Evolutionary conservation across 2,797 vertebrate genomes (phyloP).

Genomic region (Melanogrammus aeglefinus): DNA sequence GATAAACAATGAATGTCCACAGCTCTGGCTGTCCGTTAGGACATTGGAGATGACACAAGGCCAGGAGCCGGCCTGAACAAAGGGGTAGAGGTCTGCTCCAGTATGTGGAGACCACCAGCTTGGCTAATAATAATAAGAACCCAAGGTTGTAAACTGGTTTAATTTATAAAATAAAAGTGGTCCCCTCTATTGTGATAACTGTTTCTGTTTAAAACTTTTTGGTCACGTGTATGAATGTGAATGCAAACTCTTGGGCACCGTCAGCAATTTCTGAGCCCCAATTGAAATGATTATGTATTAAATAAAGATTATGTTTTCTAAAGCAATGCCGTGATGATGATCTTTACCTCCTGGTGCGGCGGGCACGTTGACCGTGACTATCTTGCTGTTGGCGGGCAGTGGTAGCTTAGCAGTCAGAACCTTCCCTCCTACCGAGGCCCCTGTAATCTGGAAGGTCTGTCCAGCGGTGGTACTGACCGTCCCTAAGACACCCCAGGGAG

Average conservation of each 20-base stretch:
- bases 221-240: background rate
- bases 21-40: too few species aligned
- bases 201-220: background rate
- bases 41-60: background rate
- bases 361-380: constrained; percentile 95
- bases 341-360: constrained; percentile 92
- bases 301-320: background rate
- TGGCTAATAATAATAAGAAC: too few species aligned
- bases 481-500: constrained; percentile 50
- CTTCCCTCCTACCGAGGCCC: constrained; percentile 90
- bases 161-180: too few species aligned
- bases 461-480: constrained; percentile 85
- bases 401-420: constrained; percentile 93
- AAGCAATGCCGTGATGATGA: constrained; percentile 11
- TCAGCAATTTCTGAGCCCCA: background rate
- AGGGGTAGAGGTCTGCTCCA: background rate
- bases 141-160: too few species aligned
- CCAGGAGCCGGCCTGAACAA: background rate
- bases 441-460: constrained; percentile 95
- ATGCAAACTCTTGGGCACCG: background rate
- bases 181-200: background rate
- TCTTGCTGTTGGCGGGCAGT: constrained; percentile 97
- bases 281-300: background rate
- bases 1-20: too few species aligned
- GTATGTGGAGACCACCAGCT: background rate